phyloP scores from a whole-genome alignment of 2,888 invertebrate genomes.

The Lobophora halterata region DNA sequence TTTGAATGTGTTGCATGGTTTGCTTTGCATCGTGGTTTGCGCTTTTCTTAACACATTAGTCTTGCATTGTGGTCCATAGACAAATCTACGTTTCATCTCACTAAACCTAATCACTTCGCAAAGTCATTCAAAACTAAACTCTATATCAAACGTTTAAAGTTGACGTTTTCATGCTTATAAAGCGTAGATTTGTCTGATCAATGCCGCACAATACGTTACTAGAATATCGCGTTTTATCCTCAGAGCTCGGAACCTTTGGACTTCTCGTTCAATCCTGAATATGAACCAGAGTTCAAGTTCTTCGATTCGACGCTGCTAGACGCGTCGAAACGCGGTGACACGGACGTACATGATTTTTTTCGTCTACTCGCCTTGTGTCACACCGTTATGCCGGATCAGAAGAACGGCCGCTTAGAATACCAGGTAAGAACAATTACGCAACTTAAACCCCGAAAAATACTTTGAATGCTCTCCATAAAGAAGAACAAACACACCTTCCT shows the following conservation, averaged over 20 bases:
- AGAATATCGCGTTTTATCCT: constrained; percentile 5
- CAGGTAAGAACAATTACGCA: constrained; percentile 71
- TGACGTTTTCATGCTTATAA: constrained; percentile 14
- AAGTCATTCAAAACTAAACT: neutral
- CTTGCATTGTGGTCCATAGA: constrained; percentile 24
- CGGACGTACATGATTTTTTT: constrained; percentile 92
- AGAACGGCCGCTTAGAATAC: constrained; percentile 89
- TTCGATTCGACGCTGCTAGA: constrained; percentile 93
- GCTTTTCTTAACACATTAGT: constrained; percentile 38
- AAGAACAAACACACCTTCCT: no score
- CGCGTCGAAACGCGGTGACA: constrained; percentile 88
- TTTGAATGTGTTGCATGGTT: constrained; percentile 44
- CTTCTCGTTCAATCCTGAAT: constrained; percentile 96
- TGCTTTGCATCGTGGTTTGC: constrained; percentile 53
- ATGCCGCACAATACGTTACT: neutral
- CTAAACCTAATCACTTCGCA: neutral
- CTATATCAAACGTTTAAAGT: constrained; percentile 1
- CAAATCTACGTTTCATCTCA: constrained; percentile 37
- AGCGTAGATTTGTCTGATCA: constrained; percentile 30
- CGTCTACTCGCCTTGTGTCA: constrained; percentile 96
- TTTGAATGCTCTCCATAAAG: no score
- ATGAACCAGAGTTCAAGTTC: constrained; percentile 96
- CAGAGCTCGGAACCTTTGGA: constrained; percentile 91
- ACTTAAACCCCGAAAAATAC: no score
- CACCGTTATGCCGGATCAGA: constrained; percentile 98